phyloP scores from a whole-genome alignment of 1,140 invertebrate species.

The Brachionus asplanchnoidis region DNA sequence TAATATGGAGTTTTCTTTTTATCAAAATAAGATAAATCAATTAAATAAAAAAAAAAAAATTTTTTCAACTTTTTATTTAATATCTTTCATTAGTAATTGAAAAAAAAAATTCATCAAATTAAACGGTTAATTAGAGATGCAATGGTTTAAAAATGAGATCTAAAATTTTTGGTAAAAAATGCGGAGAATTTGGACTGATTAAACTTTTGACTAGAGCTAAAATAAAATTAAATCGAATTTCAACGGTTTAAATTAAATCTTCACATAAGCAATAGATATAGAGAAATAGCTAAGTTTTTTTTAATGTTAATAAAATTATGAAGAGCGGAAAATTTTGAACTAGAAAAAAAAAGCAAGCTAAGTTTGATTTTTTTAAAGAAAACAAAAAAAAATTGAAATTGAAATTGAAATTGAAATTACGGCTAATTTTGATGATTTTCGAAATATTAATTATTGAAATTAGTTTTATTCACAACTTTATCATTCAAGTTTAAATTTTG shows the following conservation, averaged over 20 bases:
- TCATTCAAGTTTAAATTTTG: constrained; percentile 17
- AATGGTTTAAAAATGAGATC: background rate
- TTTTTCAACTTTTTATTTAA: constrained; percentile 26
- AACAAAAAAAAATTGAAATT: background rate
- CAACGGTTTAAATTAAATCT: background rate
- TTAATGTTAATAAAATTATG: constrained; percentile 16
- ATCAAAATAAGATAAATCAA: background rate
- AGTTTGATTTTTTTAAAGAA: background rate
- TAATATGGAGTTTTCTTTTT: background rate
- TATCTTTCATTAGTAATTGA: background rate
- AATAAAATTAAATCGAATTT: background rate
- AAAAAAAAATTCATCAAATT: background rate
- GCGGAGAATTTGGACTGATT: background rate
- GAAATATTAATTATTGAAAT: constrained; percentile 4
- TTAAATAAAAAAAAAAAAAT: background rate
- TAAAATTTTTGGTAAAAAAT: constrained; percentile 18
- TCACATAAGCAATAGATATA: background rate
- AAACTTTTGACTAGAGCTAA: background rate
- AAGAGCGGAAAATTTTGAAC: background rate
- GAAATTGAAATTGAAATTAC: background rate
- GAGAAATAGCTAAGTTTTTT: background rate
- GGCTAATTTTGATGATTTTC: background rate
- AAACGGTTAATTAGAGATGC: background rate
- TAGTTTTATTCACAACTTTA: background rate
- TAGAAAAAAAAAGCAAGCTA: background rate